A percentile compares a stretch with the other conserved stretches of the same genome.
Evolutionary conservation across 2,888 invertebrate genomes (phyloP).

Genomic region (Bellardia pandia): DNA sequence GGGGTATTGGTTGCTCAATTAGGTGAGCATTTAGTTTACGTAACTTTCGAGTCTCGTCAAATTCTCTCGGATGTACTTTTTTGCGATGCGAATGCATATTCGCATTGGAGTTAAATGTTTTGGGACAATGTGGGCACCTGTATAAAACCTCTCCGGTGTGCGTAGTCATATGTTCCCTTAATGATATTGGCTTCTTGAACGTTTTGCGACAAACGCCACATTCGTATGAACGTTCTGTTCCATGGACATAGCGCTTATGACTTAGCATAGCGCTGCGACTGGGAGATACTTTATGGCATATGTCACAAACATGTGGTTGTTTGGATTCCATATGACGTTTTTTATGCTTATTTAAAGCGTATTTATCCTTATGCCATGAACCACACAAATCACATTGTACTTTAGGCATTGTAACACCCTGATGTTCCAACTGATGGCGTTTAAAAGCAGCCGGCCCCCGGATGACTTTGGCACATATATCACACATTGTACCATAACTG

Average conservation of each 20-base stretch:
- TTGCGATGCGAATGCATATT: constrained; percentile 84
- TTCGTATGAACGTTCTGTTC: constrained; percentile 79
- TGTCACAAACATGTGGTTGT: constrained; percentile 79
- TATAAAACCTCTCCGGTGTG: constrained; percentile 83
- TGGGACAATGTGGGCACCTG: constrained; percentile 82
- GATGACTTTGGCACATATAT: constrained; percentile 82
- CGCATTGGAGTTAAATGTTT: constrained; percentile 83
- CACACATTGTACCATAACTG: constrained; percentile 82
- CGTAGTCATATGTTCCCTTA: constrained; percentile 82
- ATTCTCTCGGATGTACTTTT: constrained; percentile 82
- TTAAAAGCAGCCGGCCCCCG: constrained; percentile 80
- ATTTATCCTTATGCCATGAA: constrained; percentile 75
- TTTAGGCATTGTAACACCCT: constrained; percentile 78
- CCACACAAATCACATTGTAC: constrained; percentile 82
- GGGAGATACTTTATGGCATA: constrained; percentile 82
- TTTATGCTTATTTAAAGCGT: constrained; percentile 82
- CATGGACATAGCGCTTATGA: constrained; percentile 82
- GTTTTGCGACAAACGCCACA: constrained; percentile 82
- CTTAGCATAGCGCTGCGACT: constrained; percentile 82
- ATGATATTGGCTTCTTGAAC: constrained; percentile 81
- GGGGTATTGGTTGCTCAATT: constrained; percentile 57
- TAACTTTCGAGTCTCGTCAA: constrained; percentile 76
- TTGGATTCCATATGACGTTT: constrained; percentile 80
- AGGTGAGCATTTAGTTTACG: constrained; percentile 65
- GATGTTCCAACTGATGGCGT: constrained; percentile 81